A percentile compares a stretch with the other conserved stretches of the same genome.
These are phyloP conservation scores for Acanthosoma haemorrhoidale DNA, from an alignment of 2,888 invertebrate genomes.

Conservation along the genomic window DNA sequence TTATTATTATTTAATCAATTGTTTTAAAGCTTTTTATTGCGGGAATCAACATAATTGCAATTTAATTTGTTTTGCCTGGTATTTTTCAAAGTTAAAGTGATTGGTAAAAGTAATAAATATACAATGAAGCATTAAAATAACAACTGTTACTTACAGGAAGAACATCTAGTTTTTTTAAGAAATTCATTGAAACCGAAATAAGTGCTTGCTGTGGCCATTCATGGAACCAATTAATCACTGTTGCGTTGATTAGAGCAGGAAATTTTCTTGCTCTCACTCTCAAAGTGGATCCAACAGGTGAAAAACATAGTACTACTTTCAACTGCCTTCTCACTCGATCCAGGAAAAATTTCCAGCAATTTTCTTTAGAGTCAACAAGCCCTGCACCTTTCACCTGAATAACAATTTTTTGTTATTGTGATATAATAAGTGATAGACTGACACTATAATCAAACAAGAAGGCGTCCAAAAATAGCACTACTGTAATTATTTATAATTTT, in stretches of 20 bases:
- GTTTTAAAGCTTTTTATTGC: no score
- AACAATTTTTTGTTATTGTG: no score
- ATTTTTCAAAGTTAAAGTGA: no score
- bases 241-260: conserved; percentile 91
- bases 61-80: no score
- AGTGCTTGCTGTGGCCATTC: conserved; percentile 98
- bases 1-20: no score
- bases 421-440: no score
- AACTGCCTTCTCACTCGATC: conserved; percentile 85
- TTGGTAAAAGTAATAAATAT: no score
- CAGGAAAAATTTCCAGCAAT: conserved; percentile 97
- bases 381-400: conserved; percentile 74
- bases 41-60: no score
- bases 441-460: no score
- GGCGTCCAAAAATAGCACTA: no score
- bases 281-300: conserved; percentile 90
- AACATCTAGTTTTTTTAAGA: conserved; percentile 72
- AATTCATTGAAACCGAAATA: conserved; percentile 85
- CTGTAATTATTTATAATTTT: no score
- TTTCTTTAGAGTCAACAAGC: conserved; percentile 84
- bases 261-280: conserved; percentile 89
- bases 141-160: conserved; percentile 67
- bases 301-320: conserved; percentile 92
- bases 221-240: conserved; percentile 96
- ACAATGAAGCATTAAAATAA: no score